Base-by-base conservation (phyloP, 2,888 invertebrate genomes). In the Drosophila recens region DNA sequence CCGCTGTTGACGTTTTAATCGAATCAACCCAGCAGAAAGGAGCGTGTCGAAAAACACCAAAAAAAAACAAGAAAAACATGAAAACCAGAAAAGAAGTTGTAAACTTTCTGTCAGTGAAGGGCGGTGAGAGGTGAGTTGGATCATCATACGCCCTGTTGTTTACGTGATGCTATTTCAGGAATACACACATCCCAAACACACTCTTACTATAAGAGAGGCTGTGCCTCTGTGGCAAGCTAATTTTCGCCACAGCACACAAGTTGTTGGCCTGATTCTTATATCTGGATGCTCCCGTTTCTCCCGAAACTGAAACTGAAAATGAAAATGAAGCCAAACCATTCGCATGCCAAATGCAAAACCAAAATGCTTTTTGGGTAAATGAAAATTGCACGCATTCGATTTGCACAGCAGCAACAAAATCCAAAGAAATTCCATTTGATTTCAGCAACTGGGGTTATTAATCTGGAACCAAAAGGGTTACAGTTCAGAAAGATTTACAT, bases 1-100 rank as follows among this genome's bases (percentile, higher is more conserved):
- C 70, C 58, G 74, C 72, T 81, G 77, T 72, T 87, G 89, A 89
- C 86, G 79, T 87, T 87, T 87, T 87, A 87, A 87, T 89, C 89
- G 86, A 87, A 87, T 87, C 87, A 87, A 73, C 74, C 82, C 80
- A 64, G 67, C 58, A 61, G 30, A 30, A 80, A 72, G 59, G 54
- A 77, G 74, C 80, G 65, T 79, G 74, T 76, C 68, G 52, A 73
- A 81, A 71, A 80, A 67, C 66, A 56, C 15, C 59, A 30, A 42
- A 13, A 43, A 27, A 8, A 30, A 8, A 30, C 27, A 27, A 6
- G n/a, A 30, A n/a, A 27, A 27, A 27, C 27, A 27, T 27, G 15
- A 42, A 15, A 54, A 75, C 40, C 57, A 54, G 61, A 45, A 67
- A 72, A 45, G 64, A 87, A 85, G 80, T 77, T 80, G 76, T 79